A percentile compares a stretch with the other conserved stretches of the same genome.
These are phyloP conservation scores for Cryptosula pallasiana DNA, from an alignment of 2,888 invertebrate genomes.

Conservation along the genomic window DNA sequence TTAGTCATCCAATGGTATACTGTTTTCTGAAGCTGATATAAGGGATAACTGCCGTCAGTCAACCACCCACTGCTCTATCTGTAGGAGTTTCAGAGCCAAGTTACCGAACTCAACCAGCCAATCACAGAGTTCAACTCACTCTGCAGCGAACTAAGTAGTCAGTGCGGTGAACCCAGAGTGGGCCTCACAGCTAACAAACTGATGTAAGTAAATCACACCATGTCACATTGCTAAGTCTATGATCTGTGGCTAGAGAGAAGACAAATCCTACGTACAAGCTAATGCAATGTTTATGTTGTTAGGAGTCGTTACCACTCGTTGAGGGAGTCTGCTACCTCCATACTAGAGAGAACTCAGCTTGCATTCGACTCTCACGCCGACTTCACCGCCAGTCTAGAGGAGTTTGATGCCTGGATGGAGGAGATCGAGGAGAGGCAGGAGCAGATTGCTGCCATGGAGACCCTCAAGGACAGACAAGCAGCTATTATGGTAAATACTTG, in stretches of 20 bases:
- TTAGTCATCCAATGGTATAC: too few species aligned
- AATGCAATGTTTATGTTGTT: too few species aligned
- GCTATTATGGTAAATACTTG: neutral
- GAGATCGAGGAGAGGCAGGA: constrained; percentile 65
- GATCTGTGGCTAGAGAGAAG: too few species aligned
- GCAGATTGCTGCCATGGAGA: neutral
- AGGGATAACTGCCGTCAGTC: too few species aligned
- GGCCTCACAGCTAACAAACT: constrained; percentile 9
- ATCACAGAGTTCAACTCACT: constrained; percentile 14
- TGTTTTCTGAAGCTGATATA: too few species aligned
- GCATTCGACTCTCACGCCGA: constrained; percentile 55
- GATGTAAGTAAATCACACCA: constrained; percentile 7
- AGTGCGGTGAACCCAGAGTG: constrained; percentile 19
- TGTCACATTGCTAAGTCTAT: too few species aligned
- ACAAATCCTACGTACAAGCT: too few species aligned
- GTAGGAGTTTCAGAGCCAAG: constrained; percentile 10
- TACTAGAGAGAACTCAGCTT: neutral
- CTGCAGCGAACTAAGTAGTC: constrained; percentile 5
- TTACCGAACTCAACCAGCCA: neutral
- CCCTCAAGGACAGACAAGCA: constrained; percentile 7
- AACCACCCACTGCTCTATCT: too few species aligned
- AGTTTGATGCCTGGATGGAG: constrained; percentile 72
- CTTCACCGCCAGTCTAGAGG: constrained; percentile 78
- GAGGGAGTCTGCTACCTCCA: constrained; percentile 7
- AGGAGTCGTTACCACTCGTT: constrained; percentile 19